phyloP scores from a whole-genome alignment of 1,140 invertebrate species.

The Sminthurides bifidus region DNA sequence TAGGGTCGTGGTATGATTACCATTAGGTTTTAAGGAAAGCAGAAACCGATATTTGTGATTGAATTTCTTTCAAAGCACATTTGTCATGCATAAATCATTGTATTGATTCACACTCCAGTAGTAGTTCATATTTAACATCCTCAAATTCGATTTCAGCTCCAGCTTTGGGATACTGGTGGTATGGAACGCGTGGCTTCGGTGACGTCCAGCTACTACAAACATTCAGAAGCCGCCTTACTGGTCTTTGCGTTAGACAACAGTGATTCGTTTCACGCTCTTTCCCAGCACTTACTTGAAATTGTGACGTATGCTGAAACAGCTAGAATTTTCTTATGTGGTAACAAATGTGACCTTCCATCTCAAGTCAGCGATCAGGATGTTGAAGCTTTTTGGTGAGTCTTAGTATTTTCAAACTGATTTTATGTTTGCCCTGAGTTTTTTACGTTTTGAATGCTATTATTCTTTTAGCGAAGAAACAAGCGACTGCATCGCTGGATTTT shows the following conservation, averaged over 20 bases:
- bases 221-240: conserved; percentile 78
- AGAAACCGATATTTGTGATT: no score
- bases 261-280: conserved; percentile 78
- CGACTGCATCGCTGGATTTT: conserved; percentile 4
- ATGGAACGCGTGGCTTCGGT: conserved; percentile 86
- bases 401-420: neutral
- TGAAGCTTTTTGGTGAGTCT: conserved; percentile 69
- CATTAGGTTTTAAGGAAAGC: no score
- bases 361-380: conserved; percentile 78
- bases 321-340: conserved; percentile 84
- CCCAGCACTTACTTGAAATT: conserved; percentile 75
- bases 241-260: conserved; percentile 82
- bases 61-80: conserved; percentile 5
- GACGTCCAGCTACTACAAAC: conserved; percentile 86
- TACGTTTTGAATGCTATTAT: neutral
- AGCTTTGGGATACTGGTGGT: conserved; percentile 86
- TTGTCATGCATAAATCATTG: neutral
- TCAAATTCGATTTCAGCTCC: conserved; percentile 47
- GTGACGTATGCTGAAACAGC: conserved; percentile 85
- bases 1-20: no score
- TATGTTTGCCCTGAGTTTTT: neutral
- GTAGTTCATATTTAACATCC: neutral
- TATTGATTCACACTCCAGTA: neutral
- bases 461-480: conserved; percentile 4
- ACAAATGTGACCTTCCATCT: conserved; percentile 64